phyloP scores from a whole-genome alignment of 2,888 invertebrate genomes.

The Phaonia tiefii region DNA sequence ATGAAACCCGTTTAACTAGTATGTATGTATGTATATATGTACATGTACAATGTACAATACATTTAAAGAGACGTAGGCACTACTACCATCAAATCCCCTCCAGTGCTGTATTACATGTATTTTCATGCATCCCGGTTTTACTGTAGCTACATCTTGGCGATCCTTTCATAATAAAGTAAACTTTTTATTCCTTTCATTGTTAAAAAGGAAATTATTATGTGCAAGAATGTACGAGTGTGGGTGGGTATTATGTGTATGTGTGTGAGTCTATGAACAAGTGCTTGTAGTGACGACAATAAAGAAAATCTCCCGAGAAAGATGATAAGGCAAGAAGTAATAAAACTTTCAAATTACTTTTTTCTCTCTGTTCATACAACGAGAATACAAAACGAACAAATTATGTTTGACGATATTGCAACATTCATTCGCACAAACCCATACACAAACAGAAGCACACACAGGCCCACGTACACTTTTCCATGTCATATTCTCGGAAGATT shows the following conservation, averaged over 20 bases:
- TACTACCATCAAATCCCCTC: too few relatives aligned
- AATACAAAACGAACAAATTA: conserved; percentile 58
- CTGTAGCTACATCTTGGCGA: too few relatives aligned
- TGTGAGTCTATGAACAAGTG: too few relatives aligned
- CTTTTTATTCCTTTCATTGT: conserved; percentile 23
- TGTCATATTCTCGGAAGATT: conserved; percentile 64
- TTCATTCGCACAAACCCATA: conserved; percentile 23
- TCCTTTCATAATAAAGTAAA: conserved; percentile 46
- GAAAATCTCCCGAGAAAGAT: conserved; percentile 66
- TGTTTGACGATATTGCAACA: conserved; percentile 64
- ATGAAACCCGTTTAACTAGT: too few relatives aligned
- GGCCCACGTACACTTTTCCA: conserved; percentile 18
- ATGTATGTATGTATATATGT: too few relatives aligned
- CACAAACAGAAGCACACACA: too few relatives aligned
- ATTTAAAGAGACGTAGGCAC: too few relatives aligned
- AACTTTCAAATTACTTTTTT: conserved; percentile 71
- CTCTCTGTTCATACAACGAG: conserved; percentile 43
- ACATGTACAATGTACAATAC: too few relatives aligned
- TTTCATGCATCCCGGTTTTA: too few relatives aligned
- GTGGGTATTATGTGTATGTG: too few relatives aligned
- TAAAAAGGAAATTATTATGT: conserved; percentile 60
- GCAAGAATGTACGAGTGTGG: conserved; percentile 13
- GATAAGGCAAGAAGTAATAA: conserved; percentile 70
- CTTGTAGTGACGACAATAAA: conserved; percentile 58
- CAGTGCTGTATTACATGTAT: too few relatives aligned